Conservation (phyloP, 2,797 vertebrate genomes). For the Poecilia gillii region DNA sequence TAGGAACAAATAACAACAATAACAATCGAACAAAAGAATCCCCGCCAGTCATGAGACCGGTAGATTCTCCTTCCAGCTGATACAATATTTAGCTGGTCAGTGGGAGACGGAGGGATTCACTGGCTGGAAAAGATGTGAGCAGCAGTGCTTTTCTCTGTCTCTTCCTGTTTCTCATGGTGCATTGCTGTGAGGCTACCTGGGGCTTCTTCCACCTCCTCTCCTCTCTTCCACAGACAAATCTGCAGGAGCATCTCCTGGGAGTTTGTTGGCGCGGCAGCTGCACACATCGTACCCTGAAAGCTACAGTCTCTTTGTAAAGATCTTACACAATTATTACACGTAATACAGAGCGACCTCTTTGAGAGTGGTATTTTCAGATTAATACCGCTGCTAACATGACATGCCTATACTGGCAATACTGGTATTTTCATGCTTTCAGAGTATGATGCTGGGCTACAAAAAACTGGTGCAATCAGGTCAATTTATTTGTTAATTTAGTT, state of each 20-base stretch:
- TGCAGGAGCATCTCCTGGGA: slow-evolving; percentile 49
- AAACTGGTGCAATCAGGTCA: background rate
- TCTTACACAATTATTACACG: background rate
- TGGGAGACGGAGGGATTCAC: slow-evolving; percentile 54
- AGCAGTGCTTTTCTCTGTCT: slow-evolving; percentile 57
- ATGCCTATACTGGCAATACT: background rate
- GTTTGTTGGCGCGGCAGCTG: slow-evolving; percentile 40
- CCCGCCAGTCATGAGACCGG: slow-evolving; percentile 61
- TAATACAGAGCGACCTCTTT: slow-evolving; percentile 1
- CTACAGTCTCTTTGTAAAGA: slow-evolving; percentile 5
- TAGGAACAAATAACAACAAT: slow-evolving; percentile 62
- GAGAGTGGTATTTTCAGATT: background rate
- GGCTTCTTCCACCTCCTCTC: slow-evolving; percentile 54
- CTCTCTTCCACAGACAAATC: slow-evolving; percentile 32
- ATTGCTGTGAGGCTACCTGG: slow-evolving; percentile 73
- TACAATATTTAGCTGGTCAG: slow-evolving; percentile 80
- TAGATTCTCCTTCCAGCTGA: slow-evolving; percentile 76
- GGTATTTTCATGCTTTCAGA: background rate
- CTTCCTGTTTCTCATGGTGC: slow-evolving; percentile 67
- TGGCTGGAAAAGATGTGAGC: slow-evolving; percentile 61
- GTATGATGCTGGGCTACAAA: background rate
- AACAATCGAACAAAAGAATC: slow-evolving; percentile 56
- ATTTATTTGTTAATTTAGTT: background rate
- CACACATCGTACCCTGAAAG: slow-evolving; percentile 24
- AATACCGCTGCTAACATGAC: background rate